These are phyloP conservation scores for Zophobas morio DNA, from an alignment of 1,140 invertebrate species.

Conservation along the genomic window DNA sequence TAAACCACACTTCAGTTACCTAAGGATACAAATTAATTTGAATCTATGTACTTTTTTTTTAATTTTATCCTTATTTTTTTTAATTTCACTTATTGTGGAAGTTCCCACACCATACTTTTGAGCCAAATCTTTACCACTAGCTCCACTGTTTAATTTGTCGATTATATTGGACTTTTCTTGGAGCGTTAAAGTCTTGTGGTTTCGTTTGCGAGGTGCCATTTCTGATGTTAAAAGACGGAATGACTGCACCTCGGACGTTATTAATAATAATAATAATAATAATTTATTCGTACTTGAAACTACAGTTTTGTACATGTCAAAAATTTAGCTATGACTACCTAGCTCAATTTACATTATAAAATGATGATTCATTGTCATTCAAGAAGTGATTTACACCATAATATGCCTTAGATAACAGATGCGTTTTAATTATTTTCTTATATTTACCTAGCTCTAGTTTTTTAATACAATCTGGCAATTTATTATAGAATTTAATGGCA, in stretches of 20 bases:
- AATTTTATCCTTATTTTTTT: conserved; percentile 35
- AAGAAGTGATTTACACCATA: too few relatives aligned
- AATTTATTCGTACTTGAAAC: too few relatives aligned
- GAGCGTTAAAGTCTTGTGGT: conserved; percentile 34
- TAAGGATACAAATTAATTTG: too few relatives aligned
- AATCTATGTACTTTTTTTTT: conserved; percentile 6
- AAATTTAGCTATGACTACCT: too few relatives aligned
- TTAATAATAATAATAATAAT: not conserved
- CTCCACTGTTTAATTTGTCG: conserved; percentile 10
- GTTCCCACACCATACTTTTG: conserved; percentile 42
- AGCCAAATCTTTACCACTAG: conserved; percentile 36
- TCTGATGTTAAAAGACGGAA: too few relatives aligned
- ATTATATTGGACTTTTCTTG: conserved; percentile 31
- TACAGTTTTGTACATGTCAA: not conserved
- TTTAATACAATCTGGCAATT: too few relatives aligned
- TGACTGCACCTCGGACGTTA: not conserved
- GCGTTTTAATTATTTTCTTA: too few relatives aligned
- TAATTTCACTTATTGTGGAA: conserved; percentile 47
- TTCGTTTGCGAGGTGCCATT: conserved; percentile 20
- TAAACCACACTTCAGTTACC: conserved; percentile 6
- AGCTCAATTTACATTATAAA: too few relatives aligned
- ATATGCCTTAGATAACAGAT: too few relatives aligned
- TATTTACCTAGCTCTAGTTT: too few relatives aligned
- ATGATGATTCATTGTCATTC: too few relatives aligned
- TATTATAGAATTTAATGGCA: too few relatives aligned